Conservation (phyloP, 2,797 vertebrate species). For the Botia almorhae region DNA sequence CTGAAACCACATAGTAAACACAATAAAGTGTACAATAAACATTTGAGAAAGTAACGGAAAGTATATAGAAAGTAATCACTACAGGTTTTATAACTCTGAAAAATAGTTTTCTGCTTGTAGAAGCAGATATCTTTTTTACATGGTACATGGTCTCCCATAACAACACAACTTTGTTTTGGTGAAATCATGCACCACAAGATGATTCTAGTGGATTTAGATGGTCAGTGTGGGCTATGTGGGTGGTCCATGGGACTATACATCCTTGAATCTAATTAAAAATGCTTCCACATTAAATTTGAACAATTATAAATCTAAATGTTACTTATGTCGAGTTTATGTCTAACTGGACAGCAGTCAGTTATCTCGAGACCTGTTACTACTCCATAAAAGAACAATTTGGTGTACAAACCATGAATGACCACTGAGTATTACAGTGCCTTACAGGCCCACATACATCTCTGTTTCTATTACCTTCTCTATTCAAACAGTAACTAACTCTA, state of each 20-base stretch:
- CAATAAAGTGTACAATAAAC: neutral
- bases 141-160: no score
- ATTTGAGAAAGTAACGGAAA: no score
- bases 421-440: conserved; percentile 29
- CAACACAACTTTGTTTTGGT: conserved; percentile 13
- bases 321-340: conserved; percentile 53
- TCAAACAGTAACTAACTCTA: conserved; percentile 37
- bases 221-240: neutral
- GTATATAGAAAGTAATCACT: no score
- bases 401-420: conserved; percentile 39
- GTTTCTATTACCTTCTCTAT: conserved; percentile 68
- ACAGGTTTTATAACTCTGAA: no score
- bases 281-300: neutral
- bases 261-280: conserved; percentile 5
- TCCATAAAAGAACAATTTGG: conserved; percentile 39
- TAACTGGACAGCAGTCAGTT: conserved; percentile 71
- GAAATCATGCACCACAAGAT: neutral
- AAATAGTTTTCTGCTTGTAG: no score
- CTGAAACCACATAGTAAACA: no score
- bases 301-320: conserved; percentile 2
- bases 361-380: conserved; percentile 66
- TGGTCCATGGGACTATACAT: neutral
- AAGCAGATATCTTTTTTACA: no score
- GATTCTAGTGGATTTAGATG: neutral
- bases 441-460: conserved; percentile 77